A percentile compares a stretch with the other conserved stretches of the same genome.
These are phyloP conservation scores for Sarcophaga caerulescens DNA, from an alignment of 2,888 invertebrate genomes.

Conservation along the genomic window DNA sequence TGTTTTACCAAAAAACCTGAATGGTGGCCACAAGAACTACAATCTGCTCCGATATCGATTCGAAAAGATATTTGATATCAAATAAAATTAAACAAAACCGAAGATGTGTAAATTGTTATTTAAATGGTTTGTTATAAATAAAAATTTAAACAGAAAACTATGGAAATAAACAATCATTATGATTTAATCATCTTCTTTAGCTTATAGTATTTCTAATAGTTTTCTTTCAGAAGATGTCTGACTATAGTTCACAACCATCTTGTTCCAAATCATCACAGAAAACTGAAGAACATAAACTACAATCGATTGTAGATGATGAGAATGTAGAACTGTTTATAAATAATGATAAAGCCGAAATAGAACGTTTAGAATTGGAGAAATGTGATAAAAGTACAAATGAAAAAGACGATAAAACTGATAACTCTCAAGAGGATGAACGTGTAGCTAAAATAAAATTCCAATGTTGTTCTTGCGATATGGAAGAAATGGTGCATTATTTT, in stretches of 20 bases:
- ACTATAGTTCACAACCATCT: slow-evolving; percentile 1
- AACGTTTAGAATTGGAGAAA: slow-evolving; percentile 70
- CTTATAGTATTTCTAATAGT: background rate
- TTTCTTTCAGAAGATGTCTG: slow-evolving; percentile 29
- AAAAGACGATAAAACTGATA: slow-evolving; percentile 40
- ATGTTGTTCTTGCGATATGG: slow-evolving; percentile 86
- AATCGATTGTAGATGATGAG: slow-evolving; percentile 58
- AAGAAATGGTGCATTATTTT: slow-evolving; percentile 88
- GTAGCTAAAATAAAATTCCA: slow-evolving; percentile 79
- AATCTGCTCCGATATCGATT: slow-evolving; percentile 59
- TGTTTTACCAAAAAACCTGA: slow-evolving; percentile 85
- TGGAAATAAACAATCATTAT: background rate
- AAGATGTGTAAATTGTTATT: slow-evolving; percentile 7
- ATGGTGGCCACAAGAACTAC: slow-evolving; percentile 90
- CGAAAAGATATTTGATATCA: slow-evolving; percentile 72
- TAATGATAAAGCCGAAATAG: slow-evolving; percentile 75
- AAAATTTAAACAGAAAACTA: background rate
- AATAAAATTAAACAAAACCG: background rate
- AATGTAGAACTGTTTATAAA: slow-evolving; percentile 68
- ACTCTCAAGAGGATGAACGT: slow-evolving; percentile 74
- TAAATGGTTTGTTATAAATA: background rate
- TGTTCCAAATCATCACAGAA: background rate
- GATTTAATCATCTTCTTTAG: background rate
- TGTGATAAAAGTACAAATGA: background rate
- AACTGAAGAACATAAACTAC: background rate